Base-by-base conservation (phyloP, 2,113 vertebrate genomes). In the Parus major region DNA sequence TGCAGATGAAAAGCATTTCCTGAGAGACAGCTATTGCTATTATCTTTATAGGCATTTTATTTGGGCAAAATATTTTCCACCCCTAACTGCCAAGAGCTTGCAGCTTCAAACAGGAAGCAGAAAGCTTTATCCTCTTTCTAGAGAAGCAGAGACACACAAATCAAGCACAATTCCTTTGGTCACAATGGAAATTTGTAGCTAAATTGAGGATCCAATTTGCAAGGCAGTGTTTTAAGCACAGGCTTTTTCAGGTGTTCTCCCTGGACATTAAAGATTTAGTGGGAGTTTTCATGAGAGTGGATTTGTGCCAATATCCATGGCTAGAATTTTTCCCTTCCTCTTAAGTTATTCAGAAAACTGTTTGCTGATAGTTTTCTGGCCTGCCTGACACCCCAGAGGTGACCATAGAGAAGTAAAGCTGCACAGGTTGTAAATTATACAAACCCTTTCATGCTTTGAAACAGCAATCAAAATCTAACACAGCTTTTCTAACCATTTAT, bases 211-310 rank as follows among this genome's bases (percentile, higher is more conserved):
- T 76, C 41, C 27, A 72, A 76, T 89, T 82, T 87, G 66, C 75
- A 87, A 92, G n/a, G 52, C 69, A 69, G 35, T 76, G 65, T 42
- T 59, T 91, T 60, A 71, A 84, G 64, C 57, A 29, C 4, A 47
- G 55, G 46, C 10, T 86, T 86, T 93, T 87, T 82, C 95, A 95
- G 84, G 81, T 96, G 77, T 93, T 95, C 65, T 95, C 83, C 57
- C 69, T 69, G 41, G 66, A 61, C 59, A 55, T 91, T 92, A 89
- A 92, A 86, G 57, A 87, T 95, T 91, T 71, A 91, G 46, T 61
- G 42, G 8, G 13, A 92, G 35, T 78, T 92, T 86, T 86, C 56
- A n/a, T 44, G 55, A 83, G 22, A 87, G 18, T 39, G 41, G 33
- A 61, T 89, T 72, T 85, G 27, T 94, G 84, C 84, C 93, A 91